Base-by-base conservation (phyloP, 2,888 invertebrate genomes). In the Pardosa pseudoannulata region DNA sequence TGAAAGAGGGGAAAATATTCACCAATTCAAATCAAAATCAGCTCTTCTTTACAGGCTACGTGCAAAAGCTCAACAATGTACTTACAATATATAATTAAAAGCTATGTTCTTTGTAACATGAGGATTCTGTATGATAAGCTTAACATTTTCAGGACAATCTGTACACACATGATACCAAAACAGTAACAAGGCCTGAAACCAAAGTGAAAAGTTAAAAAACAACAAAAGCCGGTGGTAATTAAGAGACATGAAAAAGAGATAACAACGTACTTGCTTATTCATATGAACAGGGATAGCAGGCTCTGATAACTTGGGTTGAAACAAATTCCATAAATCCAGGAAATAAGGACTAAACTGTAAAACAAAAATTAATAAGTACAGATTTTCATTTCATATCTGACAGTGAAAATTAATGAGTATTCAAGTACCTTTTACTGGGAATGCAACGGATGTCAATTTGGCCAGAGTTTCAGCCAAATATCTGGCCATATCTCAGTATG, bases 51-150 rank as follows among this genome's bases (percentile, higher is more conserved):
- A n/a, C n/a, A n/a, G n/a, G n/a, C n/a, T n/a, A n/a, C n/a, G n/a
- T n/a, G n/a, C n/a, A 36, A 36, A 5, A 36, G 9, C 5, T 36
- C 9, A 36, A 28, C 74, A 64, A 16, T 11, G 67, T 82, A 94
- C 95, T 94, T 93, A 97, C 97, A 98, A 93, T 92, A 98, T 98
- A 91, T 98, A 98, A 92, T 97, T 98, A 93, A 97, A 98, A 89
- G 97, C 97, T 92, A 98, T 97, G 92, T 98, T 97, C 92, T 97
- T 97, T 68, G 95, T 96, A 88, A 98, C 96, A 90, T 96, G 94
- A 62, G 95, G 94, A 92, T 97, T 97, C 91, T 95, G 95, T 81
- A 97, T 94, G 90, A 97, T 96, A 76, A 96, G 94, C 91, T 96
- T 95, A 50, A 98, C 95, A 92, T 98, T 98, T 92, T 98, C 98